phyloP scores from a whole-genome alignment of 2,797 vertebrate species.

The Caiman crocodilus region DNA sequence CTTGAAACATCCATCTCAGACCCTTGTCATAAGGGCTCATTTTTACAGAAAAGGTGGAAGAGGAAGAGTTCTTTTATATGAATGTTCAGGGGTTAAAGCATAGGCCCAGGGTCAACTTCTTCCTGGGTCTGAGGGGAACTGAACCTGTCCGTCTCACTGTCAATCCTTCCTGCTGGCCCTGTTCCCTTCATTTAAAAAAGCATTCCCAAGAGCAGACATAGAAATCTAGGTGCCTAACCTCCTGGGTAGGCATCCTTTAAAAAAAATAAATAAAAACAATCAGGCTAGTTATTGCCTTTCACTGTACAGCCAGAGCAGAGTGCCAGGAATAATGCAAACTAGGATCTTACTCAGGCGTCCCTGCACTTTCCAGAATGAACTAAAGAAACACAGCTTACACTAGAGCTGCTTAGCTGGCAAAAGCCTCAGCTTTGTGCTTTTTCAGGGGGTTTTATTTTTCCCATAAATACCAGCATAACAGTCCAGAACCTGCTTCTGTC shows the following conservation, averaged over 20 bases:
- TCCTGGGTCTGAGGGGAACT: no score
- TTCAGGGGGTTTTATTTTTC: no score
- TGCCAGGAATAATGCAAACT: accelerated
- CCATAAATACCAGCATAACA: not conserved
- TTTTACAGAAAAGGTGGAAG: not conserved
- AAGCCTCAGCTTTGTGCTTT: not conserved
- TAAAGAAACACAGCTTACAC: not conserved
- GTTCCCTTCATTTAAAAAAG: no score
- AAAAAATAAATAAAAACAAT: no score
- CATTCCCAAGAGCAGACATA: no score
- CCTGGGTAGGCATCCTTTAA: no score
- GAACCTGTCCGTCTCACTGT: no score
- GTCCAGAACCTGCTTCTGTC: not conserved
- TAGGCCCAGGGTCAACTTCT: no score
- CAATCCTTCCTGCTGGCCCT: no score
- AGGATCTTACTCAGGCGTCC: not conserved
- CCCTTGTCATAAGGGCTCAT: not conserved
- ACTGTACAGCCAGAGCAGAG: accelerated
- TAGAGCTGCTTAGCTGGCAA: not conserved
- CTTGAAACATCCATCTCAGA: not conserved
- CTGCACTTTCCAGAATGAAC: not conserved
- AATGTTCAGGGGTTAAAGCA: not conserved
- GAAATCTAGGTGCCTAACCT: no score
- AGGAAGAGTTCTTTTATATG: not conserved
- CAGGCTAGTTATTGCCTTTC: no score